These are phyloP conservation scores for Bagarius yarrelli DNA, from an alignment of 2,113 vertebrate genomes.

Conservation along the genomic window DNA sequence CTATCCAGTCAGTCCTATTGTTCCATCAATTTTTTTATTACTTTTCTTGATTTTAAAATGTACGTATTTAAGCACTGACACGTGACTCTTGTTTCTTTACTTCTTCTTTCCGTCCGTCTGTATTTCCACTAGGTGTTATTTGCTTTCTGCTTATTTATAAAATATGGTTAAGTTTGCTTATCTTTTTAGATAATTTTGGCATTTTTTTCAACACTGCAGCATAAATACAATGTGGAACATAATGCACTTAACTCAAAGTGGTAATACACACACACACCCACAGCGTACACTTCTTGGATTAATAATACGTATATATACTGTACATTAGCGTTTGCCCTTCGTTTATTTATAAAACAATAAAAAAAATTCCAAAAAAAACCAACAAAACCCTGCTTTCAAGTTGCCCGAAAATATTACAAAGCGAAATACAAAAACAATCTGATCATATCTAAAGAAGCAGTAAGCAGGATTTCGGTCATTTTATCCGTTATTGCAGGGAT, in stretches of 20 bases:
- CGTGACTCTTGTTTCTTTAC: no score
- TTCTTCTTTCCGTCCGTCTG: no score
- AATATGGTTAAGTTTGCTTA: neutral
- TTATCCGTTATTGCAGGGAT: neutral
- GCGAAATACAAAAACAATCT: constrained; percentile 37
- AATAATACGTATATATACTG: constrained; percentile 24
- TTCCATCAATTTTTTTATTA: no score
- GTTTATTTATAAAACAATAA: constrained; percentile 47
- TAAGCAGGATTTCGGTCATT: constrained; percentile 10
- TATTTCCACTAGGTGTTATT: no score
- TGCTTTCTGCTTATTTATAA: neutral
- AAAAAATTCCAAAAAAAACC: constrained; percentile 51
- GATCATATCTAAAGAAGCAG: constrained; percentile 12
- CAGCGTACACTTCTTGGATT: neutral
- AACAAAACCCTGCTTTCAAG: constrained; percentile 46
- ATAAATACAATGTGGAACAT: constrained; percentile 63
- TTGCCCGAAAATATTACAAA: constrained; percentile 55
- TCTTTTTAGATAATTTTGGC: neutral
- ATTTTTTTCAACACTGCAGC: constrained; percentile 58
- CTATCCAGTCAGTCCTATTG: no score
- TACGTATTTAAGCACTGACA: no score
- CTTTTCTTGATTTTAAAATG: no score
- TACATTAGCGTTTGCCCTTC: neutral
- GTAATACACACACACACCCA: constrained; percentile 51
- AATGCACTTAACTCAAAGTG: constrained; percentile 69